Conservation (phyloP, 2,888 invertebrate genomes). For the Sphaerophoria taeniata region DNA sequence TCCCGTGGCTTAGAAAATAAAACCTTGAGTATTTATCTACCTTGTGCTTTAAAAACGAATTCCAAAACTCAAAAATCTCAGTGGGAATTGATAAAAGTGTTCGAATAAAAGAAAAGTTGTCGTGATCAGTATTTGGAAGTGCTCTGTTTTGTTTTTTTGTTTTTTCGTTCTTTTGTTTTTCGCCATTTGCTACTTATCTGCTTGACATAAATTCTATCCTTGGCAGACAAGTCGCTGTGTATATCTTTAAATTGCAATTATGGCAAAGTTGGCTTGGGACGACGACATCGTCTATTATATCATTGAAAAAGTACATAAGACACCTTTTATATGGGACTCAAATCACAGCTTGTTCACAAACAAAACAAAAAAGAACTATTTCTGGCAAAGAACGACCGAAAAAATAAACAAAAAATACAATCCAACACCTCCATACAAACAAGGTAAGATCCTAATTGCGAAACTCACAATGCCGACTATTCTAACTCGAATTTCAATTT, state of each 20-base stretch:
- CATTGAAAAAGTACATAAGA: constrained; percentile 26
- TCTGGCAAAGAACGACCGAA: neutral
- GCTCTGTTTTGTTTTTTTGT: too few species aligned
- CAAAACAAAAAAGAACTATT: neutral
- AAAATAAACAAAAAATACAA: constrained; percentile 16
- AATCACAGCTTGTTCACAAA: neutral
- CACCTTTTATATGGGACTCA: constrained; percentile 2
- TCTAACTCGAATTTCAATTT: constrained; percentile 2
- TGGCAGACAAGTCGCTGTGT: too few species aligned
- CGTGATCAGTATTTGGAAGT: too few species aligned
- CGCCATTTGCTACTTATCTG: too few species aligned
- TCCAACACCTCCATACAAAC: constrained; percentile 1
- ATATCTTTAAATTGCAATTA: neutral
- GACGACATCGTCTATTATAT: neutral
- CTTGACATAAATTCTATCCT: too few species aligned
- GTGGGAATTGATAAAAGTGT: too few species aligned
- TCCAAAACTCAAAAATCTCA: too few species aligned
- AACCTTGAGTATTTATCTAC: too few species aligned
- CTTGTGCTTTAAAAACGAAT: too few species aligned
- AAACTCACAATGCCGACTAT: neutral
- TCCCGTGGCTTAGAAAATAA: too few species aligned
- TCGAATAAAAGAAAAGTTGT: too few species aligned
- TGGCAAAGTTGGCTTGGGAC: constrained; percentile 21
- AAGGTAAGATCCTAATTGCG: neutral
- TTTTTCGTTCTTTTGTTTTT: too few species aligned